These are phyloP conservation scores for Dreissena rostriformis DNA, from an alignment of 1,140 invertebrate species.

Conservation along the genomic window DNA sequence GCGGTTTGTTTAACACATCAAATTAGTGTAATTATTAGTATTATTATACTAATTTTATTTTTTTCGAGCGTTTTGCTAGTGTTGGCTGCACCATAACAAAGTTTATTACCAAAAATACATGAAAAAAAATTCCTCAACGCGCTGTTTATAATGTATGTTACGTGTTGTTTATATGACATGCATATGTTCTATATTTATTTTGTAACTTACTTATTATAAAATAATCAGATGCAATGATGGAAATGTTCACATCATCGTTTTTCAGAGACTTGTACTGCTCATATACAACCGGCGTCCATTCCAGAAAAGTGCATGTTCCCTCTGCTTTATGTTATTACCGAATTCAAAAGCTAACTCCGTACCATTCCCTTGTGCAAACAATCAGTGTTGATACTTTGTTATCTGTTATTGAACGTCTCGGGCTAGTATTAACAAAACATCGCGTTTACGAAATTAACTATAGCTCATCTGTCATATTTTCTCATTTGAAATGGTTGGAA, in stretches of 20 bases:
- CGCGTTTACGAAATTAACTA: background rate
- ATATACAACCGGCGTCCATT: too few species aligned
- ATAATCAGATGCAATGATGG: too few species aligned
- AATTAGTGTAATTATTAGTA: too few species aligned
- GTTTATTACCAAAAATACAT: constrained; percentile 73
- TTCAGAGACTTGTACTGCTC: too few species aligned
- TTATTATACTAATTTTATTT: too few species aligned
- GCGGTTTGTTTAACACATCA: constrained; percentile 66
- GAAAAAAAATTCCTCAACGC: constrained; percentile 81
- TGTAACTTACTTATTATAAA: too few species aligned
- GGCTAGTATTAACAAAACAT: background rate
- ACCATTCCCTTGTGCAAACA: too few species aligned
- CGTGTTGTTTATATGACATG: constrained; percentile 84
- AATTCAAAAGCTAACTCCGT: too few species aligned
- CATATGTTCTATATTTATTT: too few species aligned
- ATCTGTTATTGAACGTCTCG: background rate
- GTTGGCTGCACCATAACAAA: constrained; percentile 93
- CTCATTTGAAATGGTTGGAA: background rate
- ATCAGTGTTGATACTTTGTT: background rate
- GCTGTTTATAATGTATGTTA: constrained; percentile 89
- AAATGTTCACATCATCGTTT: too few species aligned
- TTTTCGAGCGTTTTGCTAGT: constrained; percentile 19
- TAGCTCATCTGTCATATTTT: constrained; percentile 2
- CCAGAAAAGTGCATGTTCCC: too few species aligned
- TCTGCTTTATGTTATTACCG: too few species aligned